Evolutionary conservation across 2,113 vertebrate genomes (phyloP).

Genomic region (Lamprologus callipterus): DNA sequence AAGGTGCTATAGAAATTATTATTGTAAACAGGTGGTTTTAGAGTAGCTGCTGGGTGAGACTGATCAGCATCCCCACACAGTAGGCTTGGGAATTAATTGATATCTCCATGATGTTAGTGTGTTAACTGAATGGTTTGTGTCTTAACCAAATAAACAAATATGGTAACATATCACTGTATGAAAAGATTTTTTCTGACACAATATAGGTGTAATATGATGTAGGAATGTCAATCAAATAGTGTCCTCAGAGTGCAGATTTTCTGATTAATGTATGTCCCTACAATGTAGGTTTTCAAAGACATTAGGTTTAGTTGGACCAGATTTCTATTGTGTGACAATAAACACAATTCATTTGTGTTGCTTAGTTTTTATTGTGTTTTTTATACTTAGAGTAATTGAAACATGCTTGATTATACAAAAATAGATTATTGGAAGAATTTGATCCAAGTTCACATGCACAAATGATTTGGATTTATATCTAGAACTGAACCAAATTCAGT

Average conservation of each 20-base stretch:
- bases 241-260: background rate
- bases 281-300: background rate
- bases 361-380: background rate
- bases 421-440: background rate
- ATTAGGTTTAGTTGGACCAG: background rate
- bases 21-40: background rate
- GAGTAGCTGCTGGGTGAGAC: background rate
- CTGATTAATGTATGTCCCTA: background rate
- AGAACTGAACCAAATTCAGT: background rate
- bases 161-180: background rate
- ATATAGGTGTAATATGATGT: background rate
- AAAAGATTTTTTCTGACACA: background rate
- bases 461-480: background rate
- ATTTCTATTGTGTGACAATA: background rate
- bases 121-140: background rate
- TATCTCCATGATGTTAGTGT: background rate
- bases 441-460: background rate
- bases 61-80: background rate
- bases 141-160: background rate
- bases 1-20: background rate
- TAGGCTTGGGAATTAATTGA: background rate
- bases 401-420: background rate
- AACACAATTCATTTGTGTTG: background rate
- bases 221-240: background rate
- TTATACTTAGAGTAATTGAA: background rate